Percentiles rank a stretch among this genome's conserved stretches.
These are phyloP conservation scores for Trachymyrmex cornetzi DNA, from an alignment of 1,140 invertebrate species.

Conservation along the genomic window DNA sequence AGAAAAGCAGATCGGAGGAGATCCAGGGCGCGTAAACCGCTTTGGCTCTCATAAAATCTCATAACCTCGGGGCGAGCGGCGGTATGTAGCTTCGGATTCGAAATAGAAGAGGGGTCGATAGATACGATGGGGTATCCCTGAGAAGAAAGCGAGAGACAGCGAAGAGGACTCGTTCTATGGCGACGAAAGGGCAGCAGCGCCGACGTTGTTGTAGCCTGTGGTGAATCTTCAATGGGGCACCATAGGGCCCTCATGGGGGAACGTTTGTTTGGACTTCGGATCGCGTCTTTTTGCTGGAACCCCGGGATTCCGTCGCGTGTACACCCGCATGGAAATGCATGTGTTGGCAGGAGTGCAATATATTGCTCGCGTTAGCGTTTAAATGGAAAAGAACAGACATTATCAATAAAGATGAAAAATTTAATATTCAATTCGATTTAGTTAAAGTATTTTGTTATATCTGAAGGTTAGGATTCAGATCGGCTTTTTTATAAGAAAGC, in stretches of 20 bases:
- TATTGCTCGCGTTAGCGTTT: neutral
- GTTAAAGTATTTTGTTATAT: neutral
- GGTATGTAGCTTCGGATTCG: slow-evolving; percentile 48
- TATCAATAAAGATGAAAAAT: neutral
- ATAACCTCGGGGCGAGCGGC: slow-evolving; percentile 81
- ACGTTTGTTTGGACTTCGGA: slow-evolving; percentile 83
- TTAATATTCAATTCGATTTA: neutral
- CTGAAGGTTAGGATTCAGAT: neutral
- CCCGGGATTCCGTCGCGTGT: slow-evolving; percentile 45
- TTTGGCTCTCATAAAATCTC: slow-evolving; percentile 86
- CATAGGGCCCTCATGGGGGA: neutral
- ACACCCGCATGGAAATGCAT: neutral
- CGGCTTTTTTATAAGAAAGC: neutral
- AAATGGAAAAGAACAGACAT: neutral
- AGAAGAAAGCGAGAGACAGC: slow-evolving; percentile 40
- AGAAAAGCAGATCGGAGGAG: slow-evolving; percentile 50
- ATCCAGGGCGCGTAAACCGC: slow-evolving; percentile 81
- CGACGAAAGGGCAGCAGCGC: slow-evolving; percentile 60
- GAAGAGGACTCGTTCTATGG: slow-evolving; percentile 20
- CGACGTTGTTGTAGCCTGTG: slow-evolving; percentile 73
- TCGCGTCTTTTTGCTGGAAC: slow-evolving; percentile 71
- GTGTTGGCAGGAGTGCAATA: neutral
- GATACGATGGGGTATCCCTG: slow-evolving; percentile 64
- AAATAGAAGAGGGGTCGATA: slow-evolving; percentile 63
- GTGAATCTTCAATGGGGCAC: slow-evolving; percentile 82